These are phyloP conservation scores for Bradypodion ventrale DNA, from an alignment of 2,797 vertebrate species.

Conservation along the genomic window DNA sequence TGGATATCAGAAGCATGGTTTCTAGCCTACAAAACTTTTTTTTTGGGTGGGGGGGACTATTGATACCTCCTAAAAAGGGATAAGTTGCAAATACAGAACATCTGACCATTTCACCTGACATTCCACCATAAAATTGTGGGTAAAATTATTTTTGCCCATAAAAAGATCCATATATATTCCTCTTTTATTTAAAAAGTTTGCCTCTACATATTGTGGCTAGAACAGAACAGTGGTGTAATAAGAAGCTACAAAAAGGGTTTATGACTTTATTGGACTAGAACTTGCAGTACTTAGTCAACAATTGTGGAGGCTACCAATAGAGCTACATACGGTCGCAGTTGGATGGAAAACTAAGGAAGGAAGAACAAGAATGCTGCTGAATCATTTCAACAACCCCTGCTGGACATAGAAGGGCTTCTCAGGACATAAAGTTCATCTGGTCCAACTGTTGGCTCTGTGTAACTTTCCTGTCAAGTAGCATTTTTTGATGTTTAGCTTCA, in stretches of 20 bases:
- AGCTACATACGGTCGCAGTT: neutral
- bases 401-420: neutral
- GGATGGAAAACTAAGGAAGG: neutral
- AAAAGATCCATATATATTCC: neutral
- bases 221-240: slow-evolving; percentile 17
- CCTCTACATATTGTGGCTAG: neutral
- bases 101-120: neutral
- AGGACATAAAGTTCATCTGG: neutral
- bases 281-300: slow-evolving; percentile 51
- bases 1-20: neutral
- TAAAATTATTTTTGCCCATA: slow-evolving; percentile 22
- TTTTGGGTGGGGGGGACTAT: too few species aligned
- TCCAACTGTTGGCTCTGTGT: neutral
- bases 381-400: neutral
- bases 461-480: neutral
- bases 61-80: neutral
- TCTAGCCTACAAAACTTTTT: too few species aligned
- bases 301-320: too few species aligned
- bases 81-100: neutral
- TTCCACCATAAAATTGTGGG: slow-evolving; percentile 22
- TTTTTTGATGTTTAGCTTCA: too few species aligned
- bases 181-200: neutral
- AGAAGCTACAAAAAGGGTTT: neutral
- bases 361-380: neutral
- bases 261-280: too few species aligned